Evolutionary conservation across 2,888 invertebrate genomes (phyloP).

Genomic region (Deilephila porcellus): DNA sequence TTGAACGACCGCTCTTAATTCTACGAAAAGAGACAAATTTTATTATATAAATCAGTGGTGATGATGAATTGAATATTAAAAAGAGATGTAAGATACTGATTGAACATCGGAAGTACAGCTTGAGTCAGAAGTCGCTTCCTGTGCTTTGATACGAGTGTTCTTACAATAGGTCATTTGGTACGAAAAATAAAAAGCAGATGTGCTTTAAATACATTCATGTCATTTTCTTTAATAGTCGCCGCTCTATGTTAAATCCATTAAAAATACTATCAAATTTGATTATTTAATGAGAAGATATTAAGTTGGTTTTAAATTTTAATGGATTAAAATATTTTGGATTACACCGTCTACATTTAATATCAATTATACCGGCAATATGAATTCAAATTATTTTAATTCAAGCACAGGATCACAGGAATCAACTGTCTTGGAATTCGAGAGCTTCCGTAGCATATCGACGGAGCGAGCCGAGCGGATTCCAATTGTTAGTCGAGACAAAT

Average conservation of each 20-base stretch:
- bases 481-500: conserved; percentile 23
- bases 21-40: conserved; percentile 26
- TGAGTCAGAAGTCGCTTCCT: conserved; percentile 29
- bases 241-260: neutral
- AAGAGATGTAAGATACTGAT: conserved; percentile 14
- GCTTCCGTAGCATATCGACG: conserved; percentile 10
- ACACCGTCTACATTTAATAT: too few species aligned
- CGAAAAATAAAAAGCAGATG: conserved; percentile 26
- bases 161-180: conserved; percentile 24
- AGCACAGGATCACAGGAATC: neutral
- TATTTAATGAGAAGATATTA: neutral
- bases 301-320: neutral
- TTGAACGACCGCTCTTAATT: conserved; percentile 20
- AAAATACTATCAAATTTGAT: neutral
- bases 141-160: conserved; percentile 29
- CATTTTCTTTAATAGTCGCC: neutral
- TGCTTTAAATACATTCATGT: conserved; percentile 15
- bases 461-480: conserved; percentile 8
- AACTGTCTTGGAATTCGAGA: conserved; percentile 8
- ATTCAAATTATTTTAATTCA: conserved; percentile 7
- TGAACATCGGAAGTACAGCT: conserved; percentile 23
- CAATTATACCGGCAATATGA: neutral
- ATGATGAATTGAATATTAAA: conserved; percentile 9
- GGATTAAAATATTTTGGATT: too few species aligned
- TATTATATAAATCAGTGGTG: neutral